Conservation (phyloP, 2,888 invertebrate species). For the Cenopis cana region DNA sequence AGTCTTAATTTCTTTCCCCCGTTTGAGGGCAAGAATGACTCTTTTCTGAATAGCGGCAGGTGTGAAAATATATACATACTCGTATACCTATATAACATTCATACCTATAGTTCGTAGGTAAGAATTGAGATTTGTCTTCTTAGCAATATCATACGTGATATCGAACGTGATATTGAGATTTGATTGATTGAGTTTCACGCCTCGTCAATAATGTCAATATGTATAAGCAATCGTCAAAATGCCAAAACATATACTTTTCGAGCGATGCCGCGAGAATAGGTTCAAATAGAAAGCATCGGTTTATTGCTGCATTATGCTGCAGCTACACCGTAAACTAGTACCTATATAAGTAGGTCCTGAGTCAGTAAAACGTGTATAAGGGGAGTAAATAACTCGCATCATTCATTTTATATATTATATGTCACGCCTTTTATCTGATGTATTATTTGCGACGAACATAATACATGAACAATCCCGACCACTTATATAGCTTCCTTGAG, state of each 20-base stretch:
- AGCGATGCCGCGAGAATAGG: slow-evolving; percentile 7
- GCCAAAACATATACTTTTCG: slow-evolving; percentile 1
- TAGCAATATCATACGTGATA: background rate
- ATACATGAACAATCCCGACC: slow-evolving; percentile 25
- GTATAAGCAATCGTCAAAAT: slow-evolving; percentile 8
- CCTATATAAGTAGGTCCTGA: background rate
- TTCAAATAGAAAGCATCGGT: slow-evolving; percentile 23
- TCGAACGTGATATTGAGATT: slow-evolving; percentile 16
- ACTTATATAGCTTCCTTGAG: slow-evolving; percentile 10
- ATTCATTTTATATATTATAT: background rate
- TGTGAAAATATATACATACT: no score
- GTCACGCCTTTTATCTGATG: background rate
- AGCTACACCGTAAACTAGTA: background rate
- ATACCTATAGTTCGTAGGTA: background rate
- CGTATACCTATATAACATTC: no score
- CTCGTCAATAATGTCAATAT: no score
- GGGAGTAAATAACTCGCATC: background rate
- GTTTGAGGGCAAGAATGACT: no score
- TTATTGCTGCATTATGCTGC: slow-evolving; percentile 8
- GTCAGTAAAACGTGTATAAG: background rate
- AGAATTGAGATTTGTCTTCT: background rate
- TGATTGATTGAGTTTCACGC: slow-evolving; percentile 26
- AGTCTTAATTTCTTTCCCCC: no score
- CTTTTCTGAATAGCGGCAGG: no score
- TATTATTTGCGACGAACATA: slow-evolving; percentile 1